phyloP scores from a whole-genome alignment of 2,797 vertebrate genomes.

The Merluccius polli region DNA sequence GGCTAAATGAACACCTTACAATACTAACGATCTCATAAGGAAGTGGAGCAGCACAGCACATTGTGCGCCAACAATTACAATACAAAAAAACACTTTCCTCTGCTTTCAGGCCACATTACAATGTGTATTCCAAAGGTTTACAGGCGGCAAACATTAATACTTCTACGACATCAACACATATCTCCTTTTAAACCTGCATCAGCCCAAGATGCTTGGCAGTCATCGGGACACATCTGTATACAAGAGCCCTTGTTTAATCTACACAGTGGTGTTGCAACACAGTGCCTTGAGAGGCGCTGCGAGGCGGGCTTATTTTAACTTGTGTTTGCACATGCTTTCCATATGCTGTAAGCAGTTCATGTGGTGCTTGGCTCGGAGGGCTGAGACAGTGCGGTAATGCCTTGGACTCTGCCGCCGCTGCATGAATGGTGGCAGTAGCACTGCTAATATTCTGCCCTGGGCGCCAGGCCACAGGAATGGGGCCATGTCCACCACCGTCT shows the following conservation, averaged over 20 bases:
- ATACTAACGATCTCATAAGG: background rate
- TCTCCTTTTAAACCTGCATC: background rate
- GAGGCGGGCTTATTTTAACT: slow-evolving; percentile 52
- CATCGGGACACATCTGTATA: background rate
- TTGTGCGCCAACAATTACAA: background rate
- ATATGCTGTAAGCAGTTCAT: slow-evolving; percentile 72
- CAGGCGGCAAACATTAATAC: background rate
- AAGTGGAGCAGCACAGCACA: background rate
- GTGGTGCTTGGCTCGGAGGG: slow-evolving; percentile 59
- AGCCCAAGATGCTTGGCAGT: slow-evolving; percentile 10
- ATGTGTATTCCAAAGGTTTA: background rate
- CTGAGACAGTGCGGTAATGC: slow-evolving; percentile 64
- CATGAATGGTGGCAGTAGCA: slow-evolving; percentile 64
- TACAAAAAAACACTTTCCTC: background rate
- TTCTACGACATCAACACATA: background rate
- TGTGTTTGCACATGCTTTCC: slow-evolving; percentile 70
- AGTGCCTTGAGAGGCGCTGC: slow-evolving; percentile 53
- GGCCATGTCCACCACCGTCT: slow-evolving; percentile 48
- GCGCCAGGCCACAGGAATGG: slow-evolving; percentile 56
- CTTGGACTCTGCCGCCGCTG: slow-evolving; percentile 59
- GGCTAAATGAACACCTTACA: background rate
- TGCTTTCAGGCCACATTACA: background rate
- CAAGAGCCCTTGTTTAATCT: slow-evolving; percentile 21
- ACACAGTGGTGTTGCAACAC: slow-evolving; percentile 60
- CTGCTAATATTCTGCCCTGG: slow-evolving; percentile 50